phyloP scores from a whole-genome alignment of 2,113 vertebrate species.

The Anser brachyrhynchus region DNA sequence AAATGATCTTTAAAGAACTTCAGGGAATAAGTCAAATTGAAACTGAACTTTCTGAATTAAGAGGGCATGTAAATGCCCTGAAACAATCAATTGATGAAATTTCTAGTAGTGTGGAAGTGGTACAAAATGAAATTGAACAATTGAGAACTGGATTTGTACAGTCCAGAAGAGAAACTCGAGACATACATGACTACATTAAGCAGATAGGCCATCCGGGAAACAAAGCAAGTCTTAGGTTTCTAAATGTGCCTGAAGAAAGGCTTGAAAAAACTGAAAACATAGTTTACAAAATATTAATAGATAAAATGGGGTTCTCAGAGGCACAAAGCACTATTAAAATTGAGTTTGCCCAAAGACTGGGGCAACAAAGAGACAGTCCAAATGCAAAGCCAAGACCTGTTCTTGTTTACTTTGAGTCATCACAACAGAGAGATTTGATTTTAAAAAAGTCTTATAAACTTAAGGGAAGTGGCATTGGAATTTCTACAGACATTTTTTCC shows the following conservation, averaged over 20 bases:
- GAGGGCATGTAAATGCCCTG: constrained; percentile 95
- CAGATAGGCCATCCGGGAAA: constrained; percentile 90
- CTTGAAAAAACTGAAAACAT: constrained; percentile 85
- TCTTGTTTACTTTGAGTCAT: constrained; percentile 92
- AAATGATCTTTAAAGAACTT: constrained; percentile 99
- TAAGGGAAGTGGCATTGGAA: constrained; percentile 93
- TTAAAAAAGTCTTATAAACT: constrained; percentile 99
- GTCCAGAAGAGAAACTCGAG: constrained; percentile 93
- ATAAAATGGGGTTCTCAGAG: constrained; percentile 94
- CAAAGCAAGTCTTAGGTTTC: constrained; percentile 90
- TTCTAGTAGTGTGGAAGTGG: constrained; percentile 97
- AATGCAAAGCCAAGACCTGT: constrained; percentile 96
- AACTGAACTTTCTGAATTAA: constrained; percentile 93
- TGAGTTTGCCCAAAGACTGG: constrained; percentile 93
- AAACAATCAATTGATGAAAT: constrained; percentile 99
- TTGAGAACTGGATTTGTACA: constrained; percentile 94
- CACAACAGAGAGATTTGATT: constrained; percentile 93
- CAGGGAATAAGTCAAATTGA: constrained; percentile 99
- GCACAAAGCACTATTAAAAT: constrained; percentile 89
- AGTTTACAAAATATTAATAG: constrained; percentile 90
- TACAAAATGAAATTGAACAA: constrained; percentile 97
- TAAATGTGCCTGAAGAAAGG: constrained; percentile 94
- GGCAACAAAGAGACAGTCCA: constrained; percentile 93
- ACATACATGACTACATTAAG: constrained; percentile 98
- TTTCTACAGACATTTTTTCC: constrained; percentile 91